phyloP scores from a whole-genome alignment of 2,113 vertebrate genomes.

The Tonatia bakeri region DNA sequence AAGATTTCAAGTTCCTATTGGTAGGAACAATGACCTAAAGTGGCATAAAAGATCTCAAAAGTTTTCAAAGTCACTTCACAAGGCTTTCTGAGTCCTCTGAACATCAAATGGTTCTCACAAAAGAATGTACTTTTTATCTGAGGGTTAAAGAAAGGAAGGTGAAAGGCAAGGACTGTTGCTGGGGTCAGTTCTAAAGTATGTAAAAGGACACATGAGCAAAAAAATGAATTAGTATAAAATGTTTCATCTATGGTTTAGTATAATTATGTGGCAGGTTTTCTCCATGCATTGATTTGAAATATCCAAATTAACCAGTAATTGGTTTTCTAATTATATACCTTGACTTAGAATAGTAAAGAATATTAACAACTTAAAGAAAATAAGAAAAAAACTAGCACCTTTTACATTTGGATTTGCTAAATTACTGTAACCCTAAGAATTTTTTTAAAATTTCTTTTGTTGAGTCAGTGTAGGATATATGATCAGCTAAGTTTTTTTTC shows the following conservation, averaged over 20 bases:
- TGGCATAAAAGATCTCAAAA: constrained; percentile 39
- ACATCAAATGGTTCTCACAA: constrained; percentile 34
- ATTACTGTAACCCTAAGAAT: background rate
- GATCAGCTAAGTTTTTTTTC: background rate
- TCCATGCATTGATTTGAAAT: background rate
- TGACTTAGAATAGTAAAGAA: background rate
- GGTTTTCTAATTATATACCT: background rate
- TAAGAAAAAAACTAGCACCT: background rate
- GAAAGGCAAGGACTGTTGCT: background rate
- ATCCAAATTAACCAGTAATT: background rate
- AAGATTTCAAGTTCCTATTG: constrained; percentile 34
- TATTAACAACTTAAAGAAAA: background rate
- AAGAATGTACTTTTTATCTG: background rate
- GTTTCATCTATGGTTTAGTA: background rate
- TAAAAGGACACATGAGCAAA: background rate
- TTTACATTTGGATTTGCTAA: background rate
- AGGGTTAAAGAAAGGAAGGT: constrained; percentile 1
- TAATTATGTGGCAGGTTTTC: background rate
- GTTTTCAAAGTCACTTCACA: constrained; percentile 53
- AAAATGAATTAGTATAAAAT: background rate
- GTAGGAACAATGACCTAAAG: constrained; percentile 7
- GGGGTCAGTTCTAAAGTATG: background rate
- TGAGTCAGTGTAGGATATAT: background rate
- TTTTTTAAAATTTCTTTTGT: background rate
- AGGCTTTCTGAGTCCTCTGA: constrained; percentile 18